Percentiles rank a stretch among this genome's conserved stretches.
Conservation (phyloP, 2,113 vertebrate genomes). For the Edolisoma coerulescens region DNA sequence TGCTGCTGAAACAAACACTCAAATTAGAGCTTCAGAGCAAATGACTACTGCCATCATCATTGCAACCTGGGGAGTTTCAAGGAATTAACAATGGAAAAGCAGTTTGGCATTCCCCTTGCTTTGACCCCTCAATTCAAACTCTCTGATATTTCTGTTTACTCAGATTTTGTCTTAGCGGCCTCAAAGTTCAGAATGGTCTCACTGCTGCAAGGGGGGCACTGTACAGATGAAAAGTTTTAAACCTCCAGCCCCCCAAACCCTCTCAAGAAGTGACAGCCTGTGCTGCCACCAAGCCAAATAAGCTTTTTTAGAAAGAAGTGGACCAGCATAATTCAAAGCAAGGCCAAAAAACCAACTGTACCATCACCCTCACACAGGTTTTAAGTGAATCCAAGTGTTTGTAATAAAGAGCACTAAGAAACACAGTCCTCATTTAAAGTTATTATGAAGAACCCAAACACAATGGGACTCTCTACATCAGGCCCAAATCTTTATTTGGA, state of each 20-base stretch:
- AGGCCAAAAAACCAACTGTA: not conserved
- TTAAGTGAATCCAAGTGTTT: not conserved
- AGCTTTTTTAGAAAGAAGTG: not conserved
- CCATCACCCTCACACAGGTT: not conserved
- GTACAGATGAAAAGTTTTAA: not conserved
- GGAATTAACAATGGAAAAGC: not conserved
- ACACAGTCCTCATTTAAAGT: not conserved
- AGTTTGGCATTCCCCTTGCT: not conserved
- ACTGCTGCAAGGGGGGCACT: not conserved
- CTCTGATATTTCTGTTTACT: not conserved
- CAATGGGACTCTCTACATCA: not conserved
- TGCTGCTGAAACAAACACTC: conserved; percentile 12
- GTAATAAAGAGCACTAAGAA: not conserved
- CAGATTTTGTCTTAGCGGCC: not conserved
- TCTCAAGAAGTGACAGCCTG: not conserved
- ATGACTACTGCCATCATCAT: not conserved
- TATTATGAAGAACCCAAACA: not conserved
- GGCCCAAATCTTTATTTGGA: not conserved
- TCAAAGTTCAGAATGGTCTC: not conserved
- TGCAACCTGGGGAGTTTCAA: not conserved
- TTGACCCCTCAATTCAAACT: not conserved
- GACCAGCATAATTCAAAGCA: not conserved
- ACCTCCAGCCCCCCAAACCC: not conserved
- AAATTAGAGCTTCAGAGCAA: conserved; percentile 31
- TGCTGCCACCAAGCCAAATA: not conserved